These are phyloP conservation scores for Barnardius zonarius DNA, from an alignment of 2,113 vertebrate species.

Conservation along the genomic window DNA sequence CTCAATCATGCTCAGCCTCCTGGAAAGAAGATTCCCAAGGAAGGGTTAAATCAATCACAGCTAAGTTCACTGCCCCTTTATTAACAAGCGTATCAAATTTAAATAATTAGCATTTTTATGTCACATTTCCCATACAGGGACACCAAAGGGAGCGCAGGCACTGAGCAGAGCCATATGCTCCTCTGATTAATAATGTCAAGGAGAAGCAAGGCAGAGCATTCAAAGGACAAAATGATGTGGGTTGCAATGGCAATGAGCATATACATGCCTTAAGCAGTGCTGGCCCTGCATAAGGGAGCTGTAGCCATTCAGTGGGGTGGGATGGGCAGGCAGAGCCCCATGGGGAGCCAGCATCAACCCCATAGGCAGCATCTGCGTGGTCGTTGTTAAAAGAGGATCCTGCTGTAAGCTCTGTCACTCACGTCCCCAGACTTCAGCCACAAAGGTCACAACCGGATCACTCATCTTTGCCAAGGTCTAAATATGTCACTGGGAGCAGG, in stretches of 20 bases:
- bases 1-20: neutral
- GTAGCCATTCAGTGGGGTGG: fast-evolving
- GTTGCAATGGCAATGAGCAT: neutral
- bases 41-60: neutral
- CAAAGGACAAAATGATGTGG: neutral
- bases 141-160: neutral
- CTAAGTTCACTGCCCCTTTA: neutral
- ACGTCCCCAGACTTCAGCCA: fast-evolving
- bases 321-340: neutral
- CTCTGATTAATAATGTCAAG: neutral
- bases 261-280: fast-evolving
- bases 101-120: constrained; percentile 10
- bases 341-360: neutral
- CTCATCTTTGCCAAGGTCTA: too few relatives aligned
- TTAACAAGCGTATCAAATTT: neutral
- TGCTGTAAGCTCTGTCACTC: neutral
- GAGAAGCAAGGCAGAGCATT: neutral
- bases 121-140: neutral
- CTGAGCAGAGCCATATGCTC: neutral
- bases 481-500: neutral
- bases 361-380: fast-evolving
- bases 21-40: neutral
- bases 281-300: neutral
- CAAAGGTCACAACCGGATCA: neutral
- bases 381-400: neutral